These are phyloP conservation scores for Macroglossus sobrinus DNA, from an alignment of 2,113 vertebrate species.

Conservation along the genomic window DNA sequence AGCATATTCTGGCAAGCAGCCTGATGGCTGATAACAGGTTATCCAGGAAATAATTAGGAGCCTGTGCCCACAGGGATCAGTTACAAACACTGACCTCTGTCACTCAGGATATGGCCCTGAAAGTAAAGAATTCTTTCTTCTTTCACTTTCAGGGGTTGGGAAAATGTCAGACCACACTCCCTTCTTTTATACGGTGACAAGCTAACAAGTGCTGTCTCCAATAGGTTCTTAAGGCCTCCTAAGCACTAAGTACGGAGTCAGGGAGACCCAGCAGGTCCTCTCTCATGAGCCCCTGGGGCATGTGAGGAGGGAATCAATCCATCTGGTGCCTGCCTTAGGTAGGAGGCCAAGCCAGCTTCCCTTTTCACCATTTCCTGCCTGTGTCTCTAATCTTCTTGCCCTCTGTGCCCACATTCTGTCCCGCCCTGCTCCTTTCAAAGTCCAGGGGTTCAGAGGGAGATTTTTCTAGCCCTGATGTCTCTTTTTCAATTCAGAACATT, in stretches of 20 bases:
- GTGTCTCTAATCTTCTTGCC: neutral
- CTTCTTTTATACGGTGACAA: neutral
- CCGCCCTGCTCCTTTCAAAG: neutral
- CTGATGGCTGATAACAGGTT: conserved; percentile 67
- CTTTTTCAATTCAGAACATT: neutral
- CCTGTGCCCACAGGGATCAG: neutral
- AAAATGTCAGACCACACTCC: conserved; percentile 8
- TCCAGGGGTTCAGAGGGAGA: too few species aligned
- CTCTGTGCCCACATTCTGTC: neutral
- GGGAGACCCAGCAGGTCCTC: neutral
- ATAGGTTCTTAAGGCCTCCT: neutral
- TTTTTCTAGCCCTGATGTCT: neutral
- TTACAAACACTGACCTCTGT: conserved; percentile 59
- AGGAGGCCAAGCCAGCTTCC: neutral
- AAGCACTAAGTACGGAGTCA: neutral
- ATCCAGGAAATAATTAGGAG: conserved; percentile 74
- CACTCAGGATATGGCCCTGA: conserved; percentile 51
- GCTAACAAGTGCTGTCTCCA: conserved; percentile 1
- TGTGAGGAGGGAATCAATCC: neutral
- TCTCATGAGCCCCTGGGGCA: neutral
- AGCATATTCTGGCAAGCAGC: conserved; percentile 53
- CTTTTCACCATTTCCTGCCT: neutral
- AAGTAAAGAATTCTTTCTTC: conserved; percentile 45
- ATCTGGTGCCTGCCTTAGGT: accelerated
- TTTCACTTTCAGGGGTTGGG: conserved; percentile 31